These are phyloP conservation scores for Danio choprae DNA, from an alignment of 2,797 vertebrate genomes.

Conservation along the genomic window DNA sequence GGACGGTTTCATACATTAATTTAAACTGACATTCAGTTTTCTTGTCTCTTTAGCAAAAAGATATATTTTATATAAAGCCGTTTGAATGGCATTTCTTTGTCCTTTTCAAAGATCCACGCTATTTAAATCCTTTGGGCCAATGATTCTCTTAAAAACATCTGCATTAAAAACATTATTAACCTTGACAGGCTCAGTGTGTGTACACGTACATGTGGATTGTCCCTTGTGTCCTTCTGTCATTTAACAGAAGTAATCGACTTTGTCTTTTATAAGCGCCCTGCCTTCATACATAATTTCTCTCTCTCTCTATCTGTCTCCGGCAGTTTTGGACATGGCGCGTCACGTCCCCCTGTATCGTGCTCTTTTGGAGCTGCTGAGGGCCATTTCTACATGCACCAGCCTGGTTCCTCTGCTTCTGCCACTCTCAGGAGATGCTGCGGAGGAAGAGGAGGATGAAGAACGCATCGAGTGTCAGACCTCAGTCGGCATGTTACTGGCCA, in stretches of 20 bases:
- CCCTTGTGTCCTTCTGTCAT: conserved; percentile 23
- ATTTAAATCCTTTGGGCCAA: not conserved
- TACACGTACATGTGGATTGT: not conserved
- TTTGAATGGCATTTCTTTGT: not conserved
- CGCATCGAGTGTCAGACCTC: conserved; percentile 91
- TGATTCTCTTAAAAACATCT: conserved; percentile 13
- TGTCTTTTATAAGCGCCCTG: conserved; percentile 31
- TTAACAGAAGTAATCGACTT: conserved; percentile 40
- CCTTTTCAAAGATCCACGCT: not conserved
- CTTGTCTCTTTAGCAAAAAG: no score
- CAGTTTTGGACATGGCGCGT: conserved; percentile 97
- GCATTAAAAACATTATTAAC: conserved; percentile 37
- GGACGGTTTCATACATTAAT: no score
- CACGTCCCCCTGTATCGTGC: conserved; percentile 96
- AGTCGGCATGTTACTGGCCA: conserved; percentile 94
- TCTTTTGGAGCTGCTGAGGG: conserved; percentile 92
- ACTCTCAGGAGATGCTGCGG: conserved; percentile 84
- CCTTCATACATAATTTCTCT: not conserved
- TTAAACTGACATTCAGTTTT: no score
- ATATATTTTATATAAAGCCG: not conserved
- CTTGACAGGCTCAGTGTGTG: conserved; percentile 1
- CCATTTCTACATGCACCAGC: conserved; percentile 90
- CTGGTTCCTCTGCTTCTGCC: conserved; percentile 95
- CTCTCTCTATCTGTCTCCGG: conserved; percentile 21
- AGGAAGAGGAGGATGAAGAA: conserved; percentile 91